Percentiles rank a stretch among this genome's conserved stretches.
Evolutionary conservation across 1,140 invertebrate genomes (phyloP).

Genomic region (Chironomus striatipennis): DNA sequence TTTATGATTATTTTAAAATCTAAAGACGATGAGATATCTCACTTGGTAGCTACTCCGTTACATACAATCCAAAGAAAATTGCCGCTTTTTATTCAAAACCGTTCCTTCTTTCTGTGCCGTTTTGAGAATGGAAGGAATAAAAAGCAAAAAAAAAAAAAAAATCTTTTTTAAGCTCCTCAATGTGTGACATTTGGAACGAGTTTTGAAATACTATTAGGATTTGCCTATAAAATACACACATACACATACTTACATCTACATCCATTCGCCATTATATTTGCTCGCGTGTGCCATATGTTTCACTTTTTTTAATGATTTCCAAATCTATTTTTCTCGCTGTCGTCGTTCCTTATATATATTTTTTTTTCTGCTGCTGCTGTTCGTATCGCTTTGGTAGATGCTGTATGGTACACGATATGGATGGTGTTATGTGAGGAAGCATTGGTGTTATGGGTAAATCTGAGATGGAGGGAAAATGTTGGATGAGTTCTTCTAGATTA

Average conservation of each 20-base stretch:
- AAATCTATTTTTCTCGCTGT: too few species aligned
- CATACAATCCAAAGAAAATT: constrained; percentile 2
- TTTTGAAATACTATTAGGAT: constrained; percentile 4
- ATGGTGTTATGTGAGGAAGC: too few species aligned
- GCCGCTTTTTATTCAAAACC: not conserved
- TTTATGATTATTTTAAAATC: constrained; percentile 1
- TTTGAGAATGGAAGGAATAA: not conserved
- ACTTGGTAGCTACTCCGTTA: not conserved
- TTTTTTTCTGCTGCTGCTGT: not conserved
- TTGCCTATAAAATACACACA: not conserved
- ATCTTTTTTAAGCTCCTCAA: not conserved
- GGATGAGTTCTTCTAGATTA: too few species aligned
- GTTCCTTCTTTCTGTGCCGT: too few species aligned
- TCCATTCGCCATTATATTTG: not conserved
- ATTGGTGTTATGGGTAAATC: too few species aligned
- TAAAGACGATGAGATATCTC: not conserved
- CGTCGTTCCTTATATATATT: too few species aligned
- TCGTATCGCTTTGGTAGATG: not conserved
- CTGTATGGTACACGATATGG: too few species aligned
- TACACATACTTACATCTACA: not conserved
- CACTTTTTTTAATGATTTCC: too few species aligned
- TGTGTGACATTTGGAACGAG: constrained; percentile 12
- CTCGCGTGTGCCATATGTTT: not conserved
- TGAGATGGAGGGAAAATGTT: too few species aligned
- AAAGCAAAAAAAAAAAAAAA: too few species aligned